Evolutionary conservation across 2,797 vertebrate genomes (phyloP).

Genomic region (Bucorvus abyssinicus): DNA sequence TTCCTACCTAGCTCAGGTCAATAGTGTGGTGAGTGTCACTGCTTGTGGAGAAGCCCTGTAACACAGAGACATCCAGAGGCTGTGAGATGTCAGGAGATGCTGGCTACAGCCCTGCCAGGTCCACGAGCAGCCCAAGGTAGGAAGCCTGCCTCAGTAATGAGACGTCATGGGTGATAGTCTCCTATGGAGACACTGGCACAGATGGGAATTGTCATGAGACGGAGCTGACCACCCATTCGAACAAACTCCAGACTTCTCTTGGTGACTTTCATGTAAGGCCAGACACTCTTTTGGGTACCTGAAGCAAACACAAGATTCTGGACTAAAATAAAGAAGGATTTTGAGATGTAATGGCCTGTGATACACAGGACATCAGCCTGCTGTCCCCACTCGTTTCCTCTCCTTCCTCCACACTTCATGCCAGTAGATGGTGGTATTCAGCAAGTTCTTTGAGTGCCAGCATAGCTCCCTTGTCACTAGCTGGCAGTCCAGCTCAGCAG

Average conservation of each 20-base stretch:
- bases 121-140: background rate
- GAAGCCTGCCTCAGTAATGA: background rate
- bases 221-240: background rate
- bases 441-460: slow-evolving; percentile 7
- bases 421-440: slow-evolving; percentile 46
- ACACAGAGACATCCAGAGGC: background rate
- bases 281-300: background rate
- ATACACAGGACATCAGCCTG: background rate
- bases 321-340: background rate
- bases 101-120: background rate
- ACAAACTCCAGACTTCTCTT: background rate
- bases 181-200: background rate
- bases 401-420: background rate
- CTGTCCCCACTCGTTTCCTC: background rate
- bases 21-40: background rate
- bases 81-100: background rate
- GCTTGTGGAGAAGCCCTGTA: background rate
- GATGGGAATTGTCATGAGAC: background rate
- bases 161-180: fast-evolving
- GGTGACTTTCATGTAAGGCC: background rate
- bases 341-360: background rate
- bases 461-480: background rate
- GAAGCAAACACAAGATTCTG: background rate
- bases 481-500: background rate
- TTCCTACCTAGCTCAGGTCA: background rate